phyloP scores from a whole-genome alignment of 2,797 vertebrate species.

The Ambastaia sidthimunki region DNA sequence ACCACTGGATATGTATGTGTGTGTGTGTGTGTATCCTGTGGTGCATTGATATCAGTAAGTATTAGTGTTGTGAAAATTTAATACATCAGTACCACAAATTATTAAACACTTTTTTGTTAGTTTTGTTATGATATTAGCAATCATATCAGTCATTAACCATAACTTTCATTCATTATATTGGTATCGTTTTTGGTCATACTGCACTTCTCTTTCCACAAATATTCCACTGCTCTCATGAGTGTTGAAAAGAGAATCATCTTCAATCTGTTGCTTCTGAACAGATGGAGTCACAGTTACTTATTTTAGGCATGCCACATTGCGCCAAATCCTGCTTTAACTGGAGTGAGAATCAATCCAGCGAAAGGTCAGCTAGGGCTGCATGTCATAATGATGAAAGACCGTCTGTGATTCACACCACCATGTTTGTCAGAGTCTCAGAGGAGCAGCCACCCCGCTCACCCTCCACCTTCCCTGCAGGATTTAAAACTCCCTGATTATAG shows the following conservation, averaged over 20 bases:
- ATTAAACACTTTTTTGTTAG: background rate
- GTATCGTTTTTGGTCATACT: background rate
- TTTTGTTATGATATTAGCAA: background rate
- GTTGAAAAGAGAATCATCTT: constrained; percentile 4
- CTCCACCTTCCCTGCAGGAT: constrained; percentile 27
- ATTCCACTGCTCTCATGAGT: background rate
- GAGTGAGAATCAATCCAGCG: constrained; percentile 57
- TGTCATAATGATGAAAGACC: constrained; percentile 60
- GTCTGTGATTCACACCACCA: constrained; percentile 51
- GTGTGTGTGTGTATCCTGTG: no score
- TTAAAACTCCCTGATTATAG: constrained; percentile 15
- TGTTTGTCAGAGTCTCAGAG: constrained; percentile 49
- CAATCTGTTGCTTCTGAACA: constrained; percentile 23
- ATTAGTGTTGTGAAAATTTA: no score
- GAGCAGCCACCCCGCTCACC: constrained; percentile 16
- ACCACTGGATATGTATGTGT: no score
- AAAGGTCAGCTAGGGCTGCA: constrained; percentile 57
- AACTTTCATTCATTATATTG: background rate
- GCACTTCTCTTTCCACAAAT: background rate
- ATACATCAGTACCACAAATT: no score
- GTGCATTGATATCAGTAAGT: no score
- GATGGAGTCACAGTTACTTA: constrained; percentile 39
- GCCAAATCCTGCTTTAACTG: constrained; percentile 43
- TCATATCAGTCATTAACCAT: background rate
- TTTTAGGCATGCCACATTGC: constrained; percentile 36